Evolutionary conservation across 2,888 invertebrate species (phyloP), one percentile per base, ranked within the genome.

Genomic region (Brachypterus glaber): DNA sequence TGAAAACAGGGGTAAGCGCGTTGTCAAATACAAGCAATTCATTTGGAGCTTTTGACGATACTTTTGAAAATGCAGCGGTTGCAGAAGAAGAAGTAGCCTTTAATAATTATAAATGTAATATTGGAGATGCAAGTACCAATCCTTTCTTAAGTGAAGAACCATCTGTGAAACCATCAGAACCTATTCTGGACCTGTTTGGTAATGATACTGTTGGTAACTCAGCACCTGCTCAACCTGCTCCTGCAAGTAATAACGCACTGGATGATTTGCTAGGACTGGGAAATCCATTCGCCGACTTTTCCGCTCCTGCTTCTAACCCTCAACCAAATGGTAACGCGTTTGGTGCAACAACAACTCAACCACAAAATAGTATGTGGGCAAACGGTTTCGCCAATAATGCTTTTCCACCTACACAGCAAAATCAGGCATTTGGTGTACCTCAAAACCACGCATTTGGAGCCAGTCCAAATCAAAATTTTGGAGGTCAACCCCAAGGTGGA

Each of bases 71-170:
- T 57, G 85, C 87, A 60, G 92, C 85, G 18, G 69, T 97, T 37
- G 95, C 95, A 15, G 95, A 97, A 60, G 98, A 98, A 64, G 93
- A 95, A 64, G 91, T 91, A 12, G 88, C 86, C 41, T 79, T 97
- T 74, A 92, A 87, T 67, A 88, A 91, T 67, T 89, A 91, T 63
- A 93, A 91, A 80, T 93, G 81, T 40, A 88, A 83, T 65, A 76
- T 88, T 44, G 82, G 82, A 50, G 86, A 86, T 46, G 87, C 87
- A 15, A 67, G 70, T 53, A 89, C 87, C 63, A 91, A 91, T 71
- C 90, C 90, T 57, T 91, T 89, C 73, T 74, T 88, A 51, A 80
- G 82, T 51, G 64, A 63, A 40, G 59, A 68, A 57, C 57, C 61
- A 35, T 44, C 44, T 35, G 32, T 40, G 9, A 34, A 32, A 8